Evolutionary conservation across 2,113 vertebrate genomes (phyloP).

Genomic region (Junco hyemalis): DNA sequence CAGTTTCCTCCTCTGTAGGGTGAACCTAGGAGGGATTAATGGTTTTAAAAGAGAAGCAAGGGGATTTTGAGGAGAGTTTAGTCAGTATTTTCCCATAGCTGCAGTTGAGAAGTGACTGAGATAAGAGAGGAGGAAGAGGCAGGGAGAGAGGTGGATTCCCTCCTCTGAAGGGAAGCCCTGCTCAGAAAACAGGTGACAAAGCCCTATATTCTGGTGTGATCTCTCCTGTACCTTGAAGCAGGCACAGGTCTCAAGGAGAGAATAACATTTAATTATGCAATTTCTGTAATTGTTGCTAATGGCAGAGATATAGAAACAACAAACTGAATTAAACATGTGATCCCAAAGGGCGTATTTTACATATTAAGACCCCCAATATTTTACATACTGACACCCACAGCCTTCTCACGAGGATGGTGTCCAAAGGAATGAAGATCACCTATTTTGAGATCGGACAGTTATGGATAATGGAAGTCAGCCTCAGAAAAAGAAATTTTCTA

Average conservation of each 20-base stretch:
- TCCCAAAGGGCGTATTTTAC: not conserved
- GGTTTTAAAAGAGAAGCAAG: not conserved
- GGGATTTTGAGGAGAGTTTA: not conserved
- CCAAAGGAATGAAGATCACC: not conserved
- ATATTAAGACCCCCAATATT: not conserved
- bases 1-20: not conserved
- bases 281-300: not conserved
- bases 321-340: fast-evolving
- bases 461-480: not conserved
- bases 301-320: not conserved
- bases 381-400: not conserved
- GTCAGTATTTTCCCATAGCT: not conserved
- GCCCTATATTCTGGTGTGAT: not conserved
- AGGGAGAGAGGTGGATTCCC: not conserved
- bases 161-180: not conserved
- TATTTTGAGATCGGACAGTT: not conserved
- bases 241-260: not conserved
- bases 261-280: not conserved
- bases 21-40: not conserved
- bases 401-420: not conserved
- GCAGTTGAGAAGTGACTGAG: not conserved
- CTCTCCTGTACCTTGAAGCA: not conserved
- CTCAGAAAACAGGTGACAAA: not conserved
- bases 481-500: not conserved
- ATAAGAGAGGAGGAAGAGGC: not conserved